These are phyloP conservation scores for Euclidia mi DNA, from an alignment of 2,888 invertebrate genomes.

Conservation along the genomic window DNA sequence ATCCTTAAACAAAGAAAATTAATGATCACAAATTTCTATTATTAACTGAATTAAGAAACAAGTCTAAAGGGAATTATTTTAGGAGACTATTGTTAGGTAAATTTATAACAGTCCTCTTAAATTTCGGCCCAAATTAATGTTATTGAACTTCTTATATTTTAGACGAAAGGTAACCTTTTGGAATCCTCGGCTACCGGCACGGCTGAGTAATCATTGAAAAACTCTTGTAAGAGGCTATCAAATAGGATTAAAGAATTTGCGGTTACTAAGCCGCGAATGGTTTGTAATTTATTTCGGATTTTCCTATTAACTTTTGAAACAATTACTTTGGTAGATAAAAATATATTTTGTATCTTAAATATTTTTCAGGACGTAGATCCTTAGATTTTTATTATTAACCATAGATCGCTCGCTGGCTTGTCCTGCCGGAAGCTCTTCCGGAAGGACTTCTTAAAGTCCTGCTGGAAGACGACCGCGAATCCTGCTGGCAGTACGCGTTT, in stretches of 20 bases:
- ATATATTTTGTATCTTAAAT: no score
- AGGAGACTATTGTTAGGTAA: not conserved
- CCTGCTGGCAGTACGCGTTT: no score
- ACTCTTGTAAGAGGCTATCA: not conserved
- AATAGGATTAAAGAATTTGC: slow-evolving; percentile 3
- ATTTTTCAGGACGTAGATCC: no score
- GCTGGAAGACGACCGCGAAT: no score
- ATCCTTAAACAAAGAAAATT: slow-evolving; percentile 8
- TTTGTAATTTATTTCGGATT: not conserved
- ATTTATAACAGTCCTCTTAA: not conserved
- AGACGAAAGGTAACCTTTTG: not conserved
- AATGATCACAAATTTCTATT: slow-evolving; percentile 11
- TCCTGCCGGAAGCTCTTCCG: no score
- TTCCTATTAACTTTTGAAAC: no score
- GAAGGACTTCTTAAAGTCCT: no score
- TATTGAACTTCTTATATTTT: not conserved
- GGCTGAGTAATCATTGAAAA: slow-evolving; percentile 1
- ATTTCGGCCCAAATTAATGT: not conserved
- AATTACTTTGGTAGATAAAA: no score
- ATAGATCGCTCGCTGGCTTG: no score
- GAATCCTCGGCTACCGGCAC: not conserved
- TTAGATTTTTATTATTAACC: no score
- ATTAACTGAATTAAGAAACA: slow-evolving; percentile 21
- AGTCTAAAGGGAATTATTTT: slow-evolving; percentile 1
- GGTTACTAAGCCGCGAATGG: not conserved